Evolutionary conservation across 2,888 invertebrate genomes (phyloP).

Genomic region (Prosapia bicincta): DNA sequence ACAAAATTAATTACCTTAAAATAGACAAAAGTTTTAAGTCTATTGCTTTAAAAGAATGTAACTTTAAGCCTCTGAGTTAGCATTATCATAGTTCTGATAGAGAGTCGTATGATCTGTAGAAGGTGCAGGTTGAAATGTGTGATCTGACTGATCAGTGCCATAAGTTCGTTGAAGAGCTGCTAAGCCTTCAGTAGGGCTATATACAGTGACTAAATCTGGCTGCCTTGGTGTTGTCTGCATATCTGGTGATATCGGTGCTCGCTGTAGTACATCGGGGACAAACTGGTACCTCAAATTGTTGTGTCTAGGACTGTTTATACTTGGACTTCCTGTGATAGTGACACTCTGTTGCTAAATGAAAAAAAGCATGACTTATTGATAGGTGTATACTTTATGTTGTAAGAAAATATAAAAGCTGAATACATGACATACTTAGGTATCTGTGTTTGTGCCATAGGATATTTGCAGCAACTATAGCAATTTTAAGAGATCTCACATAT

Average conservation of each 20-base stretch:
- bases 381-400: not conserved
- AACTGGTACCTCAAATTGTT: slow-evolving; percentile 26
- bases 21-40: not conserved
- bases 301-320: slow-evolving; percentile 25
- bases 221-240: slow-evolving; percentile 21
- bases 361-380: no score
- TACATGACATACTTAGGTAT: no score
- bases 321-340: slow-evolving; percentile 20
- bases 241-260: slow-evolving; percentile 5
- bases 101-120: slow-evolving; percentile 17
- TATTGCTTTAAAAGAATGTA: no score
- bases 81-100: slow-evolving; percentile 37
- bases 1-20: not conserved
- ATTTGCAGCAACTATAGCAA: no score
- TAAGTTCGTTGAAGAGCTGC: slow-evolving; percentile 33
- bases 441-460: no score
- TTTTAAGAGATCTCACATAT: no score
- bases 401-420: not conserved
- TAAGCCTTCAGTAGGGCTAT: slow-evolving; percentile 33
- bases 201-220: slow-evolving; percentile 34
- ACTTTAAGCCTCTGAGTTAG: slow-evolving; percentile 33
- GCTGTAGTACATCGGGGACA: slow-evolving; percentile 32
- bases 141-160: slow-evolving; percentile 30
- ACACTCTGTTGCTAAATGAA: not conserved
- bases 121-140: not conserved